These are phyloP conservation scores for Eumaeus atala DNA, from an alignment of 1,140 invertebrate species.

Conservation along the genomic window DNA sequence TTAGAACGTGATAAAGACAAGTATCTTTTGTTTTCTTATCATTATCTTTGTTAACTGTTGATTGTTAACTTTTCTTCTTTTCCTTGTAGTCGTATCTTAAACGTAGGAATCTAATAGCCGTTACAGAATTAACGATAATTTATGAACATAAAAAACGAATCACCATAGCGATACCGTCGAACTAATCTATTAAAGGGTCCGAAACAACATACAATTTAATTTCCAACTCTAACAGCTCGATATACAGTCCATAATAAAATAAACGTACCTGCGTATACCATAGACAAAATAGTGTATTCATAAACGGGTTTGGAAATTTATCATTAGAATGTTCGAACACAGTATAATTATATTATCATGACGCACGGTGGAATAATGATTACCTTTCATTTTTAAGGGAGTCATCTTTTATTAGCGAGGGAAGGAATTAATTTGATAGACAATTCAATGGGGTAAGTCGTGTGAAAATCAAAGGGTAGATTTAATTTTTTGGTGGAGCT, in stretches of 20 bases:
- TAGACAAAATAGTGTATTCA: constrained; percentile 5
- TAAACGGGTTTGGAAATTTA: neutral
- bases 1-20: too few relatives aligned
- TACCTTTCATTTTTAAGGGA: neutral
- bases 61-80: too few relatives aligned
- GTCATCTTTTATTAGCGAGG: neutral
- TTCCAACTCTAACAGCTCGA: neutral
- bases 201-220: neutral
- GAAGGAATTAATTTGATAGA: neutral
- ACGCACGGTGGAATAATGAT: constrained; percentile 5
- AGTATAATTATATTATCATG: constrained; percentile 6
- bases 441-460: neutral
- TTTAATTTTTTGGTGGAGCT: too few relatives aligned
- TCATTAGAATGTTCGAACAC: constrained; percentile 5
- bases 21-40: too few relatives aligned
- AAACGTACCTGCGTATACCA: neutral
- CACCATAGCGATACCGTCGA: neutral
- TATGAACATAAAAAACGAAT: neutral
- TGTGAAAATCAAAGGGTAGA: neutral
- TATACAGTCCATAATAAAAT: neutral
- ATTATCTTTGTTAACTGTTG: too few relatives aligned
- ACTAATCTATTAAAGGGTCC: neutral
- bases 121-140: constrained; percentile 4
- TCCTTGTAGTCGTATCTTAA: too few relatives aligned
- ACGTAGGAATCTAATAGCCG: neutral